These are phyloP conservation scores for Cerastoderma edule DNA, from an alignment of 2,888 invertebrate species.

Conservation along the genomic window DNA sequence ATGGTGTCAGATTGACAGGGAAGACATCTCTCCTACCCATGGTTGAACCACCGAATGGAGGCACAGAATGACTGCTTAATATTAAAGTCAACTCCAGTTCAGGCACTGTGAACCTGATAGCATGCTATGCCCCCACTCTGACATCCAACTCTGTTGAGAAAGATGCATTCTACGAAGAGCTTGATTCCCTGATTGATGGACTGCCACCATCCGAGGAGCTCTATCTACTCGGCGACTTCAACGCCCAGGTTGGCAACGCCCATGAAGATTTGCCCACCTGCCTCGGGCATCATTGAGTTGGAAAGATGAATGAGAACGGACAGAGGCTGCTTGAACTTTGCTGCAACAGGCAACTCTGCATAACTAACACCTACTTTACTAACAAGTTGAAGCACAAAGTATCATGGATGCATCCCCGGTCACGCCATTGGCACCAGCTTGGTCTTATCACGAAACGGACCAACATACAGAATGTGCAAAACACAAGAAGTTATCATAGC, in stretches of 20 bases:
- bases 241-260: constrained; percentile 6
- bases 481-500: constrained; percentile 15
- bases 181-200: neutral
- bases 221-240: constrained; percentile 7
- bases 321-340: constrained; percentile 7
- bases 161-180: constrained; percentile 2
- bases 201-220: neutral
- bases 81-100: neutral
- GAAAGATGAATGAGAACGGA: constrained; percentile 3
- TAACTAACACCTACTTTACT: constrained; percentile 32
- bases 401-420: constrained; percentile 32
- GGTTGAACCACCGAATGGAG: neutral
- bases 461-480: neutral
- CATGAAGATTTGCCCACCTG: constrained; percentile 8
- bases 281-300: constrained; percentile 6
- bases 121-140: neutral
- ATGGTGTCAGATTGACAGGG: constrained; percentile 14
- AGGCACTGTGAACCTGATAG: neutral
- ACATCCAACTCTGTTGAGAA: neutral
- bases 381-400: constrained; percentile 6
- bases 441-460: constrained; percentile 8
- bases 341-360: neutral
- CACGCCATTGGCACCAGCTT: constrained; percentile 23
- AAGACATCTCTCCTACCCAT: neutral
- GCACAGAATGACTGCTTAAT: neutral